These are phyloP conservation scores for Panurus biarmicus DNA, from an alignment of 2,113 vertebrate species.

Conservation along the genomic window DNA sequence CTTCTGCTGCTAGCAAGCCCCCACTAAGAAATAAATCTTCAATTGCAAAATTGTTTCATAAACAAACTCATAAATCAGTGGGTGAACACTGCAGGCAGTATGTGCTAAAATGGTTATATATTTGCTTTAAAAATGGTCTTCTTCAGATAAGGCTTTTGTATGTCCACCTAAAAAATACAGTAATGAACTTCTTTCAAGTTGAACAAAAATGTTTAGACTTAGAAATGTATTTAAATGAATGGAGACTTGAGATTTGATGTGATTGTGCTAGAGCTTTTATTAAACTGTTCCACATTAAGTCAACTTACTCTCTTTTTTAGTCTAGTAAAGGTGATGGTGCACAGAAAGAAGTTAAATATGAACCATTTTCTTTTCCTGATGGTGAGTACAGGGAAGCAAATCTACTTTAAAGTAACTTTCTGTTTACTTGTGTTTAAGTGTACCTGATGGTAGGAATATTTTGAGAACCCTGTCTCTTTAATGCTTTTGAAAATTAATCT, in stretches of 20 bases:
- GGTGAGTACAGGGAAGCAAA: conserved; percentile 72
- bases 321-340: conserved; percentile 70
- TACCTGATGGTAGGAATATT: not conserved
- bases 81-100: not conserved
- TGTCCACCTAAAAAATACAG: not conserved
- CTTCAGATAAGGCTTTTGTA: not conserved
- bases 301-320: conserved; percentile 33
- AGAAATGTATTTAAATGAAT: not conserved
- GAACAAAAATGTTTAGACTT: not conserved
- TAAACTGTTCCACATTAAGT: not conserved
- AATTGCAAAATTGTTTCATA: not conserved
- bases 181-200: not conserved
- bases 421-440: not conserved
- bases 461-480: not conserved
- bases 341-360: conserved; percentile 84
- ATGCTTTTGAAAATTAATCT: not conserved
- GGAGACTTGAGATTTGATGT: not conserved
- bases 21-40: not conserved
- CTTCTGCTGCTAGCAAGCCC: not conserved
- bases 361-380: conserved; percentile 89
- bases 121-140: not conserved
- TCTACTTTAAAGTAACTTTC: not conserved
- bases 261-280: not conserved
- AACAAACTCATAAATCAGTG: not conserved
- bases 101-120: not conserved